phyloP scores from a whole-genome alignment of 2,888 invertebrate genomes.

The Mactromeris polynyma region DNA sequence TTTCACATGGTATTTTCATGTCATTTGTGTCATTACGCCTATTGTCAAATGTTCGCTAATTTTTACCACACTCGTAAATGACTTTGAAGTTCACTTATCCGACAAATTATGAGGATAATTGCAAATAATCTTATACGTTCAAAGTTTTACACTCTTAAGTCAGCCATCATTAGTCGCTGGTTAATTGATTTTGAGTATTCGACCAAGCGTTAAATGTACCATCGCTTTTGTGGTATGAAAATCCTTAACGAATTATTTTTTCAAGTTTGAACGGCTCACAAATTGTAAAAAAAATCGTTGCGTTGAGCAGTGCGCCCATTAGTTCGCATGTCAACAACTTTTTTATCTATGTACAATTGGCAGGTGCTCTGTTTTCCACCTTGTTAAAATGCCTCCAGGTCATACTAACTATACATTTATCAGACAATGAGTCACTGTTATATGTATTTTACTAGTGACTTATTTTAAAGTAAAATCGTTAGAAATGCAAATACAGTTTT shows the following conservation, averaged over 20 bases:
- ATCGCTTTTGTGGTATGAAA: neutral
- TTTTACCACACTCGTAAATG: neutral
- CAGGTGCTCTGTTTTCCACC: neutral
- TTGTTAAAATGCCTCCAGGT: neutral
- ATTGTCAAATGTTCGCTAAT: conserved; percentile 25
- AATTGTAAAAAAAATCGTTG: neutral
- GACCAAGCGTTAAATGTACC: neutral
- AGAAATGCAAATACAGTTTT: neutral
- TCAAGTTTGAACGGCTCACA: neutral
- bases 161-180: neutral
- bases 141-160: conserved; percentile 2
- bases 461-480: neutral
- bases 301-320: neutral
- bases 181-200: neutral
- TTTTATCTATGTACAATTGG: neutral
- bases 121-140: neutral
- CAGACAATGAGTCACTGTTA: neutral
- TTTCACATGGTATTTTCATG: conserved; percentile 28
- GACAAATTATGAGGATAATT: conserved; percentile 24
- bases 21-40: neutral
- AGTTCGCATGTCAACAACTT: neutral
- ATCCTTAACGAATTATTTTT: neutral
- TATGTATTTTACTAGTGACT: neutral
- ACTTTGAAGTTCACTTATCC: conserved; percentile 34
- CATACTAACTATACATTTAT: neutral